phyloP scores from a whole-genome alignment of 2,888 invertebrate species.

The Eupithecia dodoneata region DNA sequence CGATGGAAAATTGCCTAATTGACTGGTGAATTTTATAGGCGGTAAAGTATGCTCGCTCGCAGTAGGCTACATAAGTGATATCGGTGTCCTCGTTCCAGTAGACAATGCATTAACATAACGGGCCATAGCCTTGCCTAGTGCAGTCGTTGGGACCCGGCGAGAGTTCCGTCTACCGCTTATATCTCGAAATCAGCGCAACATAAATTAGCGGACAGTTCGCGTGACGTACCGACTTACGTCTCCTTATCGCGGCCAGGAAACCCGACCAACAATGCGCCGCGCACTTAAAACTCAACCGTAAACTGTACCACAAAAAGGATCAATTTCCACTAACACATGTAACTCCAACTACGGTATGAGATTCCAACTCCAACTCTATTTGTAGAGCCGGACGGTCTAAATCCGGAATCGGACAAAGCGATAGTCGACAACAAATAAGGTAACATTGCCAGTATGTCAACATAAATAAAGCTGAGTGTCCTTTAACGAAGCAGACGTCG shows the following conservation, averaged over 20 bases:
- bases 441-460: slow-evolving; percentile 81
- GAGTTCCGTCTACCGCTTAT: slow-evolving; percentile 66
- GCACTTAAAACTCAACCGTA: slow-evolving; percentile 62
- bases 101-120: slow-evolving; percentile 73
- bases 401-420: slow-evolving; percentile 52
- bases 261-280: slow-evolving; percentile 61
- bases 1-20: slow-evolving; percentile 29
- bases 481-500: slow-evolving; percentile 82
- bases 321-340: slow-evolving; percentile 58
- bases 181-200: slow-evolving; percentile 81
- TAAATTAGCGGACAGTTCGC: slow-evolving; percentile 82
- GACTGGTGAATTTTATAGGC: slow-evolving; percentile 22
- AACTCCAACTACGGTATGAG: slow-evolving; percentile 45
- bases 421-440: slow-evolving; percentile 73
- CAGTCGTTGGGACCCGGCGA: slow-evolving; percentile 48
- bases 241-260: slow-evolving; percentile 81
- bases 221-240: slow-evolving; percentile 81
- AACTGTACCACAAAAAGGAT: slow-evolving; percentile 59
- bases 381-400: slow-evolving; percentile 56
- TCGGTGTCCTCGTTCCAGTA: slow-evolving; percentile 53
- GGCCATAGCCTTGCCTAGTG: slow-evolving; percentile 46
- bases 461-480: slow-evolving; percentile 84
- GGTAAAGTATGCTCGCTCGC: slow-evolving; percentile 18
- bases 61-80: slow-evolving; percentile 9
- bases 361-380: slow-evolving; percentile 67